Percentiles rank a stretch among this genome's conserved stretches.
These are phyloP conservation scores for Paramormyrops hopkinsi DNA, from an alignment of 2,797 vertebrate species.

Conservation along the genomic window DNA sequence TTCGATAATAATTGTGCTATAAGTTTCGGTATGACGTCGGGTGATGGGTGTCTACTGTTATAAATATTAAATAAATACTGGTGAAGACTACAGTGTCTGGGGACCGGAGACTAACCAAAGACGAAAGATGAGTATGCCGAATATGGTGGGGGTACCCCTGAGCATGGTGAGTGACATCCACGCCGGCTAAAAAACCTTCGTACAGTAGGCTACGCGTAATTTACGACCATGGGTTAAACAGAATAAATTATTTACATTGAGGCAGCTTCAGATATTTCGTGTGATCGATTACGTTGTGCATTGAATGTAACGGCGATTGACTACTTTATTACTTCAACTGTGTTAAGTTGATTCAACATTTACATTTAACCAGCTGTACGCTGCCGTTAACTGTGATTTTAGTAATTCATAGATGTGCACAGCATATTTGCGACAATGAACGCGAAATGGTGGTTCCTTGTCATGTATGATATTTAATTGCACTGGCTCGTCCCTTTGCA, in stretches of 20 bases:
- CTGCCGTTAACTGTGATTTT: background rate
- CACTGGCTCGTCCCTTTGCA: conserved; percentile 43
- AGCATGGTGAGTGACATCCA: background rate
- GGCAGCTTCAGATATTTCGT: background rate
- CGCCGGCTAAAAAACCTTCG: too few relatives aligned
- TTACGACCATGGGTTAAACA: background rate
- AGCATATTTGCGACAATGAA: background rate
- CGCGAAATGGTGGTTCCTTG: background rate
- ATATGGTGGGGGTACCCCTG: background rate
- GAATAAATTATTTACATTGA: background rate
- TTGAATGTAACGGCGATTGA: too few relatives aligned
- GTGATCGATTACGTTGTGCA: background rate
- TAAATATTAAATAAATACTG: background rate
- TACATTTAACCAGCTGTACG: background rate
- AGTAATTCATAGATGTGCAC: background rate
- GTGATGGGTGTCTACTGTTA: background rate
- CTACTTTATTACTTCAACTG: background rate
- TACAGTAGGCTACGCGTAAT: too few relatives aligned
- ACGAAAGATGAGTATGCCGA: background rate
- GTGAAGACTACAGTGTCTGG: background rate
- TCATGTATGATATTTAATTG: background rate
- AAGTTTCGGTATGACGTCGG: background rate
- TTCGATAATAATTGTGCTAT: background rate
- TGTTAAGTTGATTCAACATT: background rate
- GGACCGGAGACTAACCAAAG: background rate